Evolutionary conservation across 2,888 invertebrate species (phyloP), one percentile per base, ranked within the genome.

Genomic region (Drosophila mimetica): DNA sequence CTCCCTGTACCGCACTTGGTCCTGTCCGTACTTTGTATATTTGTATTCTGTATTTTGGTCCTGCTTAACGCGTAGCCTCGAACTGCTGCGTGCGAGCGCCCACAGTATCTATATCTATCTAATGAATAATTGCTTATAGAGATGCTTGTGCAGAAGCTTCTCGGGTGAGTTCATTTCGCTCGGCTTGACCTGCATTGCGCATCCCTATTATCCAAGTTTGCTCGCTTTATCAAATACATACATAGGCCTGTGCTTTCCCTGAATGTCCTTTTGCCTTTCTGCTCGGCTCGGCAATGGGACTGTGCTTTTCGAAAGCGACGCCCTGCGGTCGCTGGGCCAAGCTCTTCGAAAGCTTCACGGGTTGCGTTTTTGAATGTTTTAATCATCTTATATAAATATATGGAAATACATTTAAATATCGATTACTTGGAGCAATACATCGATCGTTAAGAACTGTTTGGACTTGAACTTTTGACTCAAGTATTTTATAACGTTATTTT

Each of bases 51-150:
- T 63, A 60, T 63, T 59, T 51, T 63, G 70, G 59, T 48, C 39
- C 18, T 58, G 37, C 28, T 63, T 60, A 61, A 53, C 70, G 77
- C 55, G 79, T 64, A 52, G 71, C 71, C 79, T 34, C 59, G 42
- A 63, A 70, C 82, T 71, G 58, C 44, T 44, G 44, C 42, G 42
- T 42, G 42, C 22, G 42, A 22, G 44, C 44, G 16, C 14, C 44
- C 44, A 44, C 79, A 76, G 79, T 79, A 74, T 82, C 86, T 85
- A 80, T 74, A 76, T 82, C 86, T 85, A 80, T 74, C 79, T 80
- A 79, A 76, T 83, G 83, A 80, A 86, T 80, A 86, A 74, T 82
- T 73, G 71, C 79, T 67, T 46, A 48, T 48, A 11, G 67, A 52
- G 58, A 58, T 69, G 69, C 69, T 51, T 6, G 25, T 53, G 55